A percentile compares a stretch with the other conserved stretches of the same genome.
Conservation (phyloP, 2,113 vertebrate genomes). For the Xenopus borealis region DNA sequence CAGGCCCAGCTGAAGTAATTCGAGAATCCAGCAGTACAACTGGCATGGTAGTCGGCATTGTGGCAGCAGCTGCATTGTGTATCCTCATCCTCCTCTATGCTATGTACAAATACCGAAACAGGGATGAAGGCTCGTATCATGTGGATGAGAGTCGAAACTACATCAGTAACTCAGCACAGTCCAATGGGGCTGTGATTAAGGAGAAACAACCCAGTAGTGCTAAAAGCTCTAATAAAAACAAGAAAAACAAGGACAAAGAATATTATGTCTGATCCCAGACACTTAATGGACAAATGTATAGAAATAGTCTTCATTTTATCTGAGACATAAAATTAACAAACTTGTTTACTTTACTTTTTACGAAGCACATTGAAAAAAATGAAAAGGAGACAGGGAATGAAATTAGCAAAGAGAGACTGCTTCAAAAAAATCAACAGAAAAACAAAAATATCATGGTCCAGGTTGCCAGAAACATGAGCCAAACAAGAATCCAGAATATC, state of each 20-base stretch:
- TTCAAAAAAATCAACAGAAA: slow-evolving; percentile 59
- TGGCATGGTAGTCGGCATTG: slow-evolving; percentile 96
- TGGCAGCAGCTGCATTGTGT: slow-evolving; percentile 90
- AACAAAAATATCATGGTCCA: background rate
- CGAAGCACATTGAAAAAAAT: slow-evolving; percentile 73
- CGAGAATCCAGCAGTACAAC: slow-evolving; percentile 96
- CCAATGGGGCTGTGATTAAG: slow-evolving; percentile 94
- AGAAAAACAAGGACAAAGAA: slow-evolving; percentile 99
- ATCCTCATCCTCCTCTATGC: slow-evolving; percentile 99
- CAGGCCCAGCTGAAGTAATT: slow-evolving; percentile 85
- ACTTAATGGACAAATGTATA: slow-evolving; percentile 80
- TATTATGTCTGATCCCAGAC: slow-evolving; percentile 93
- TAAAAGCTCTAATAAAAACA: slow-evolving; percentile 90
- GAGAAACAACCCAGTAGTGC: slow-evolving; percentile 89
- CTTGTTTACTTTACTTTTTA: slow-evolving; percentile 83
- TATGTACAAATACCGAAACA: slow-evolving; percentile 99
- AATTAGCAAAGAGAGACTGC: slow-evolving; percentile 77
- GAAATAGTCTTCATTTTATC: slow-evolving; percentile 92
- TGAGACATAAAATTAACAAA: slow-evolving; percentile 79
- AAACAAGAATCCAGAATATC: slow-evolving; percentile 74
- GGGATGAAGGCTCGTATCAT: slow-evolving; percentile 95
- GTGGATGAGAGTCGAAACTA: slow-evolving; percentile 98
- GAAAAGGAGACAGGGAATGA: slow-evolving; percentile 61
- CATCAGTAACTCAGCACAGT: slow-evolving; percentile 98
- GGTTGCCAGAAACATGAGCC: slow-evolving; percentile 70